Evolutionary conservation across 2,797 vertebrate genomes (phyloP).

Genomic region (Liasis olivaceus): DNA sequence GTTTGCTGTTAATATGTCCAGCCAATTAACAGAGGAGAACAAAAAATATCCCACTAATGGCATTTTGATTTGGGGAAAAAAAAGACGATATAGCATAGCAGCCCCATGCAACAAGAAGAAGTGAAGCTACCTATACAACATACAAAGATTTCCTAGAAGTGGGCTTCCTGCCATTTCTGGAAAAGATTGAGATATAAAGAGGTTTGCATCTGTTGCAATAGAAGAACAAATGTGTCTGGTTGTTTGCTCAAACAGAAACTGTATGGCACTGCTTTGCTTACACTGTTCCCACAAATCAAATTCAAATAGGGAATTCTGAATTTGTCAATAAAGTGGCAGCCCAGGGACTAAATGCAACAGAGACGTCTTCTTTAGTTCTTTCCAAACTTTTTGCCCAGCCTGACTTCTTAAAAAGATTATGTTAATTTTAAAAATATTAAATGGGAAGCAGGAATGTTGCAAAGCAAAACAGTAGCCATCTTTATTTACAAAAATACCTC

Average conservation of each 20-base stretch:
- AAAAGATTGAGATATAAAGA: not conserved
- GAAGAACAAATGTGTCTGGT: not conserved
- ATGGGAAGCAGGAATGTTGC: not conserved
- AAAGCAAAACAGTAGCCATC: not conserved
- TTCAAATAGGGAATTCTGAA: not conserved
- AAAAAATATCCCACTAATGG: slow-evolving; percentile 4
- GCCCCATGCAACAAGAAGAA: not conserved
- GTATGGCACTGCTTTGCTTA: not conserved
- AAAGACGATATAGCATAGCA: slow-evolving; percentile 38
- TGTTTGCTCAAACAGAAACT: not conserved
- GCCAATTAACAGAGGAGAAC: slow-evolving; percentile 23
- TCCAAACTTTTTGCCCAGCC: not conserved
- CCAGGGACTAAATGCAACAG: not conserved
- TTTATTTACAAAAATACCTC: not conserved
- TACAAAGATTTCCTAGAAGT: slow-evolving; percentile 7
- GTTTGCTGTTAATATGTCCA: slow-evolving; percentile 29
- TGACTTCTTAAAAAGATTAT: not conserved
- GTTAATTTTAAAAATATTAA: not conserved
- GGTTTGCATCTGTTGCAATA: not conserved
- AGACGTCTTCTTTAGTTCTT: not conserved
- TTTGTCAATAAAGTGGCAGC: not conserved
- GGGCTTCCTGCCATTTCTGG: slow-evolving; percentile 4
- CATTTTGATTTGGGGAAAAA: slow-evolving; percentile 35
- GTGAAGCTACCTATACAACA: not conserved
- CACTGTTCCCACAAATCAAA: not conserved